Base-by-base conservation (phyloP, 2,113 vertebrate genomes). In the Castor canadensis region DNA sequence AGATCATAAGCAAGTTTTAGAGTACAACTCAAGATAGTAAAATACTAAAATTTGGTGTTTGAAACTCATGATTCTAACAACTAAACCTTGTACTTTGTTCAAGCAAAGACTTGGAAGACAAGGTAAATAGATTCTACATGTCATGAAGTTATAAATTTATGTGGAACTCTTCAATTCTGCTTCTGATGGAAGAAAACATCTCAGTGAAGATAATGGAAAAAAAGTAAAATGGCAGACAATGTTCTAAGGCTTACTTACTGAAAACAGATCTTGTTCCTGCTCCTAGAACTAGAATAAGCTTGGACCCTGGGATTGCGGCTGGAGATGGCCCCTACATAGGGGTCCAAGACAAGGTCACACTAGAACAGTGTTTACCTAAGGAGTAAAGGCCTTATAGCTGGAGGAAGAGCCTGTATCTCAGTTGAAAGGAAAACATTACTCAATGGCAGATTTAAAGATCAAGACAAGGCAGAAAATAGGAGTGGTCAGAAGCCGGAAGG, bases 401-500 rank as follows among this genome's bases (percentile, higher is more conserved):
- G 73, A 77, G 22, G 71, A 66, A 91, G 75, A 90, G 77, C n/a
- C 77, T 82, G 75, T 54, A 76, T 60, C 43, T 94, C 75, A 69
- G 38, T 26, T 87, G 93, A 96, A 94, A 88, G 56, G 38, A 79
- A 97, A 91, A 92, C 43, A 92, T 76, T 82, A 69, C 22, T 94
- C 38, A 94, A 95, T 83, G 32, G 73, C 32, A 93, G 86, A 80
- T 95, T 96, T 97, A 92, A 93, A 85, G 83, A 89, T 93, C 83
- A 86, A 95, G 90, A 72, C 60, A 85, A 87, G 52, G 49, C 56
- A 88, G 40, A 90, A 86, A 92, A 81, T 22, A 93, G 60, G 12
- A 89, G 43, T 76, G 28, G 73, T 86, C 69, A 91, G 91, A 91
- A 89, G 66, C 62, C 13, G 43, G 94, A 94, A 97, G 91, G 93